phyloP scores from a whole-genome alignment of 2,113 vertebrate species.

The Cavia porcellus region DNA sequence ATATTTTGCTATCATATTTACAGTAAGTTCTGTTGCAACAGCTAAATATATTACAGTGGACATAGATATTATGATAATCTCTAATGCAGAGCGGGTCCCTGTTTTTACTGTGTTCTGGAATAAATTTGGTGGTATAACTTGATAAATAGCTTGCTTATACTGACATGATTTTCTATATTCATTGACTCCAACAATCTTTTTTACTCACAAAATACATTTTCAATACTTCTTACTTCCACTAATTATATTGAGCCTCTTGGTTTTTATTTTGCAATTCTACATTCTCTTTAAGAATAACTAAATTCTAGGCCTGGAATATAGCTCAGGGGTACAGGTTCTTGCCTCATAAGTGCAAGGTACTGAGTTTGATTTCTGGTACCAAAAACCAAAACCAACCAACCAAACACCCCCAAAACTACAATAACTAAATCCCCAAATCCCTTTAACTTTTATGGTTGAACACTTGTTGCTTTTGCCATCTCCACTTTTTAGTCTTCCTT shows the following conservation, averaged over 20 bases:
- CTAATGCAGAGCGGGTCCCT: background rate
- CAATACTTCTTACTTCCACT: constrained; percentile 52
- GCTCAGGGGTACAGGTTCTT: no score
- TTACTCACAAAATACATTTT: constrained; percentile 67
- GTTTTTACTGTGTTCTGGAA: background rate
- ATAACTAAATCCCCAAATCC: constrained; percentile 38
- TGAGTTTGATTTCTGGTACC: no score
- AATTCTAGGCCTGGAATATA: background rate
- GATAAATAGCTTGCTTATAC: constrained; percentile 53
- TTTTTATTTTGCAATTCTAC: constrained; percentile 73
- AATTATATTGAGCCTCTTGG: constrained; percentile 69
- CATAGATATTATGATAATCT: background rate
- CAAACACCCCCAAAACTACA: background rate
- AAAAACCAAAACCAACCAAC: no score
- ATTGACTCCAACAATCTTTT: constrained; percentile 64
- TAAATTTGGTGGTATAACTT: background rate
- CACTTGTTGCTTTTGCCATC: constrained; percentile 79
- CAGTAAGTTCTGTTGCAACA: background rate
- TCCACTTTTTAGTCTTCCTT: constrained; percentile 79
- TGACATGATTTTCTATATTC: constrained; percentile 26
- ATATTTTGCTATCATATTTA: background rate
- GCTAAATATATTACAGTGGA: background rate
- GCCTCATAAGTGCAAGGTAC: no score
- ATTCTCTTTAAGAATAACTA: constrained; percentile 53
- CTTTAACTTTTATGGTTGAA: constrained; percentile 80